Evolutionary conservation across 2,888 invertebrate species (phyloP).

Genomic region (Periphyllus acericola): DNA sequence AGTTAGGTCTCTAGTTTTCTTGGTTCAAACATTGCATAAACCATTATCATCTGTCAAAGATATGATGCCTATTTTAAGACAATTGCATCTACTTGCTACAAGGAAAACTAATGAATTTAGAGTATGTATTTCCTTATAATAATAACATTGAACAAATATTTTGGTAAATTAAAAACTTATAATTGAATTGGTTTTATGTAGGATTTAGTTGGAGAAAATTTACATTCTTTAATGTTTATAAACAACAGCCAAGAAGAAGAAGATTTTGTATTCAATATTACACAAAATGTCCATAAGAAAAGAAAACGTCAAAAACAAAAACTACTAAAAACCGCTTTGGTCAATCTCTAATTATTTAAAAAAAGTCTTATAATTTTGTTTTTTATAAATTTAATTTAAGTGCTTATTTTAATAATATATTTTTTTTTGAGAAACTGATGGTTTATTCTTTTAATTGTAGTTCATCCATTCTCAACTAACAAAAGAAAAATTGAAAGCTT

Average conservation of each 20-base stretch:
- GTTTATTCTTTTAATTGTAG: too few relatives aligned
- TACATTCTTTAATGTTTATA: conserved; percentile 2
- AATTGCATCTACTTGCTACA: conserved; percentile 73
- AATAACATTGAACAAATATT: background rate
- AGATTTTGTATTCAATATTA: conserved; percentile 6
- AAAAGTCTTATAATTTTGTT: background rate
- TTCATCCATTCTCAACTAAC: too few relatives aligned
- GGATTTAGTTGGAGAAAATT: conserved; percentile 41
- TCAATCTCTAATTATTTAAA: conserved; percentile 18
- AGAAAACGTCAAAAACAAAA: conserved; percentile 7
- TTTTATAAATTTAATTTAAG: background rate
- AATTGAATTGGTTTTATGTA: conserved; percentile 48
- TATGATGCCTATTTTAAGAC: conserved; percentile 75
- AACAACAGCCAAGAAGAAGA: conserved; percentile 15
- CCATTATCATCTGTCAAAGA: conserved; percentile 80
- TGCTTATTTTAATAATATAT: too few relatives aligned
- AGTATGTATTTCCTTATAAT: conserved; percentile 70
- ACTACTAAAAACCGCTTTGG: conserved; percentile 9
- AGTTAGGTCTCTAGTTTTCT: conserved; percentile 80
- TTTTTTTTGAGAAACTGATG: too few relatives aligned
- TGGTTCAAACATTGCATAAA: conserved; percentile 80
- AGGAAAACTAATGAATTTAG: conserved; percentile 73
- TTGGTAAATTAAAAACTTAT: conserved; percentile 20
- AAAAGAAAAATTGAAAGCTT: too few relatives aligned
- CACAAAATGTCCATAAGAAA: conserved; percentile 19